Base-by-base conservation (phyloP, 2,113 vertebrate species). In the Furnarius figulus region DNA sequence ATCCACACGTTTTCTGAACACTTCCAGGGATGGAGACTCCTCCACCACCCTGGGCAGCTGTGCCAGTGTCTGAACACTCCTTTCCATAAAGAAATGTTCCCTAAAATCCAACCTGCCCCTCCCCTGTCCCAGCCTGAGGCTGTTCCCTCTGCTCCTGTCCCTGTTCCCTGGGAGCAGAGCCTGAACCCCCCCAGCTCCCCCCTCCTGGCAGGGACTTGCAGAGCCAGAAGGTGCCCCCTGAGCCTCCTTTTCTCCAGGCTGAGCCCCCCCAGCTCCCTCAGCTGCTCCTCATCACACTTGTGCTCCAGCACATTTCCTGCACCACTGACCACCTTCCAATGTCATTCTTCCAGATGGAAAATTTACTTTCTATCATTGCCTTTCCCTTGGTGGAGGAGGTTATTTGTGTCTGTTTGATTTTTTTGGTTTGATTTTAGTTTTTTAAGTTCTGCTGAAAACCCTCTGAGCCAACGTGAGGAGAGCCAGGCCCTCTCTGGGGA, bases 51-150 rank as follows among this genome's bases (percentile, higher is more conserved):
- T 46, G 62, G 46, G 52, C 37, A 46, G 37, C 61, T 50, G 27
- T 39, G 27, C 12, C 33, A 67, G 5, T 1, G 19, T 19, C 3
- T 3, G 5, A 59, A 0, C 1, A 4, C 47, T 2, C 2, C 28
- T 25, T 14, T 10, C 20, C 12, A 21, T 0, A 10, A 5, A 46
- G 10, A 0, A 74, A 20, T 46, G 0, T 4, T 11, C 10, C 37
- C 42, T 9, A 33, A 9, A 0, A 8, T 24, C 23, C 42, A 30
- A 5, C 25, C n/a, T 47, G 14, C 5, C 2, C 12, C 23, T 39
- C 1, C 44, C 37, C 33, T 16, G 21, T 17, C 31, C 3, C 77
- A 66, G 11, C 22, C 4, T 13, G 59, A 74, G 68, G 67, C 44
- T 1, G 1, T 74, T 52, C 31, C 77, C 68, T 67, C 59, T 73